Base-by-base conservation (phyloP, 30 jellyfish, hydroid and myxozoan genomes). In the Haliclystus octoradiatus region DNA sequence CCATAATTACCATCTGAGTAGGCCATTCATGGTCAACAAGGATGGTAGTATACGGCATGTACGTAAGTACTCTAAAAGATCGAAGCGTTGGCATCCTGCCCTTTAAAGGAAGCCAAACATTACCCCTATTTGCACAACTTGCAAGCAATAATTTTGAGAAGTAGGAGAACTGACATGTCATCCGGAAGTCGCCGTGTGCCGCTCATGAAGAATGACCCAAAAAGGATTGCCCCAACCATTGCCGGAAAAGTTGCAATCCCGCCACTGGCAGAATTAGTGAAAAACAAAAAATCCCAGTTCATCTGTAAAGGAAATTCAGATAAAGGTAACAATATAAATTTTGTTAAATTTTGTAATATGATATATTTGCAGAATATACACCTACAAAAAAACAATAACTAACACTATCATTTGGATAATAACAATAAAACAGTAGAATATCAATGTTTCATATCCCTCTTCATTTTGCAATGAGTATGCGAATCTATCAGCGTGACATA, bases 221-320 rank as follows among this genome's bases (percentile, higher is more conserved):
- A 46, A 46, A 34, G 78, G 49, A 68, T 68, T 33, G 78, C 78
- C 2, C 78, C 68, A 1, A 68, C 78, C 14, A 68, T 68, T 32
- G 78, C 70, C 1, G 78, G 78, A 15, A 22, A 22, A 19, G 46
- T 7, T 14, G 49, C 5, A 2, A 66, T 68, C 7, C 70, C 78
- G 0, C 2, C 67, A 23, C 28, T 60, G 13, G 25, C 5, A 32
- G 77, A 7, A 13, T 33, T 67, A 27, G 77, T 67, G 9, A 26
- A 40, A 68, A 71, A 70, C 7, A 40, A 19, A 40, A 40, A 40
- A 40, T 40, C 57, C 9, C 19, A 19, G 19, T 40, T 40, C 19
- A 9, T 40, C 14, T 5, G 19, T 40, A 40, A 40, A n/a, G n/a
- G n/a, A n/a, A n/a, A n/a, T n/a, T n/a, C n/a, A n/a, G n/a, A n/a